phyloP scores from a whole-genome alignment of 2,888 invertebrate genomes.

The Agelastica alni region DNA sequence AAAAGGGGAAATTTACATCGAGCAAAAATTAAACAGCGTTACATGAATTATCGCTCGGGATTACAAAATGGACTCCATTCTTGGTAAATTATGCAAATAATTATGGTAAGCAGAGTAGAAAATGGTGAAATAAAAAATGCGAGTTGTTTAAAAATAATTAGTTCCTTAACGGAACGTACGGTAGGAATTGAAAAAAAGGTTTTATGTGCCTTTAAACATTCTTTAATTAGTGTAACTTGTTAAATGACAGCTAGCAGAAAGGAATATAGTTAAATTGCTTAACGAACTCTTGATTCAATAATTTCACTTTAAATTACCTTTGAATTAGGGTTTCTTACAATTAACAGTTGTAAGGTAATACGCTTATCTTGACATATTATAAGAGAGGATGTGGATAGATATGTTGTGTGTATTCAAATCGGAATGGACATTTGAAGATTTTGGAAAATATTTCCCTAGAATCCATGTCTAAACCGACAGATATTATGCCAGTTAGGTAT shows the following conservation, averaged over 20 bases:
- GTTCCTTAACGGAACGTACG: neutral
- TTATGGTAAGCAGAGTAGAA: conserved; percentile 10
- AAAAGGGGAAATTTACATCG: conserved; percentile 32
- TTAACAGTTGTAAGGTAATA: too few species aligned
- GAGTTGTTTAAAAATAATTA: conserved; percentile 4
- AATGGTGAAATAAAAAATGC: conserved; percentile 8
- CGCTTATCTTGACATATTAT: too few species aligned
- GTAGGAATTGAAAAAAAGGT: neutral
- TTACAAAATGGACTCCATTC: conserved; percentile 28
- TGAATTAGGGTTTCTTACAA: too few species aligned
- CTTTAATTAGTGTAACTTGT: neutral
- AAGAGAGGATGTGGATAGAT: too few species aligned
- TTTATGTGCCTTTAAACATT: neutral
- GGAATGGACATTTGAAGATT: too few species aligned
- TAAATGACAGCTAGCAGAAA: neutral
- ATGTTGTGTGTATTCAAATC: too few species aligned
- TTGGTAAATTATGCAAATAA: conserved; percentile 18
- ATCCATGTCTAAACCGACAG: too few species aligned
- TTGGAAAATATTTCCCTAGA: too few species aligned
- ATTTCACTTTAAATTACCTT: too few species aligned
- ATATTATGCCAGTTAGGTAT: too few species aligned
- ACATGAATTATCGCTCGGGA: conserved; percentile 26
- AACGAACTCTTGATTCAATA: neutral
- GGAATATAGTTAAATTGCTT: neutral
- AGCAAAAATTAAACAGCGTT: conserved; percentile 33